Percentiles rank a stretch among this genome's conserved stretches.
Evolutionary conservation across 2,888 invertebrate species (phyloP).

Genomic region (Xylota sylvarum): DNA sequence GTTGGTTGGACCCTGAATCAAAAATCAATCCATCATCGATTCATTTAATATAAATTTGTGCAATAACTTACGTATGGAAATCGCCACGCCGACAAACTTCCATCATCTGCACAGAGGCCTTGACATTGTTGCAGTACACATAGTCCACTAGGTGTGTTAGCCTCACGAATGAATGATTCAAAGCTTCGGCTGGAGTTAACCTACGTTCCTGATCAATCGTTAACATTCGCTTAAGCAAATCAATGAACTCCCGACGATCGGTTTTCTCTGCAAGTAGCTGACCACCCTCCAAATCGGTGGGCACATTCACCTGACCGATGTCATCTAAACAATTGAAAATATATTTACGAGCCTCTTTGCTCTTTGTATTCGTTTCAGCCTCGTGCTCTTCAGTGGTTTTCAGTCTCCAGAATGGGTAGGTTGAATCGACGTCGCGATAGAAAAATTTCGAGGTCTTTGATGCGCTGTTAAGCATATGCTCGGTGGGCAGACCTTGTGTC

Average conservation of each 20-base stretch:
- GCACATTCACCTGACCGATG: conserved; percentile 98
- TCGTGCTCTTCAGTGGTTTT: conserved; percentile 99
- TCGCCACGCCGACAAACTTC: conserved; percentile 89
- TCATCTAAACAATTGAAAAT: conserved; percentile 99
- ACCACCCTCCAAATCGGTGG: conserved; percentile 98
- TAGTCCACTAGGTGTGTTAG: conserved; percentile 97
- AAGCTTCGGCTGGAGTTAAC: conserved; percentile 97
- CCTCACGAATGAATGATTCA: conserved; percentile 97
- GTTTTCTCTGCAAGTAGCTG: conserved; percentile 98
- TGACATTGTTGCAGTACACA: conserved; percentile 98
- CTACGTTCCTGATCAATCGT: conserved; percentile 99
- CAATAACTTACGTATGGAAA: conserved; percentile 83
- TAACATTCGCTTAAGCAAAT: conserved; percentile 98
- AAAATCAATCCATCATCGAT: not conserved
- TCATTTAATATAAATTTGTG: not conserved
- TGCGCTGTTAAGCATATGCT: conserved; percentile 98
- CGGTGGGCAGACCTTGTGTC: conserved; percentile 98
- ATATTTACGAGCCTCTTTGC: conserved; percentile 99
- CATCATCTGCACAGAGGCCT: conserved; percentile 99
- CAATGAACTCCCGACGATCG: conserved; percentile 98
- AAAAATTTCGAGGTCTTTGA: conserved; percentile 99
- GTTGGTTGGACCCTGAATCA: conserved; percentile 85
- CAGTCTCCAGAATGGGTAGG: conserved; percentile 93
- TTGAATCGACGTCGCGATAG: conserved; percentile 97
- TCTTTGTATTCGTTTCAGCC: conserved; percentile 98